These are phyloP conservation scores for Cancer borealis DNA, from an alignment of 2,888 invertebrate species.

Conservation along the genomic window DNA sequence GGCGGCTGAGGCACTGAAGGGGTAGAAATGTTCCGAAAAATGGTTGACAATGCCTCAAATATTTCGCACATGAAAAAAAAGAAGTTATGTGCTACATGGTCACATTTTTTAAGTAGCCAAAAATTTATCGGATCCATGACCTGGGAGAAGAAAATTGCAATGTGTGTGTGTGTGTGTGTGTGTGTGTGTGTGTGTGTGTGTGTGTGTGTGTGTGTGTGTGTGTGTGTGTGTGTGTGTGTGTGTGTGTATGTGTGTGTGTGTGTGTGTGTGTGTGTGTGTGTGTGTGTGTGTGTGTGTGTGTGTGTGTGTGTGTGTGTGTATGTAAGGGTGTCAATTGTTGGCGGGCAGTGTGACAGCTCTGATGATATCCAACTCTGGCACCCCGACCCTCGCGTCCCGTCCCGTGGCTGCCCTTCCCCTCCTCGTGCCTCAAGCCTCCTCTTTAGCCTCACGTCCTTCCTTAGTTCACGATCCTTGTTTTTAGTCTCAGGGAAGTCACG, in stretches of 20 bases:
- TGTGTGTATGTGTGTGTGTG: conserved; percentile 2
- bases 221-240: conserved; percentile 57
- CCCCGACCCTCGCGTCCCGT: neutral
- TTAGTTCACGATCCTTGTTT: neutral
- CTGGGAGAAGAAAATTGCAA: neutral
- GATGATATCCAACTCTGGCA: conserved; percentile 49
- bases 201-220: conserved; percentile 50
- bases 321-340: conserved; percentile 50
- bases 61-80: neutral
- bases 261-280: conserved; percentile 38
- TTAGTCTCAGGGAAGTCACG: neutral
- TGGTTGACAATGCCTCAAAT: neutral
- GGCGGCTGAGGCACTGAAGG: neutral
- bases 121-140: neutral
- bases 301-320: conserved; percentile 57
- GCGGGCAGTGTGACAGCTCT: conserved; percentile 44
- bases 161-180: conserved; percentile 21
- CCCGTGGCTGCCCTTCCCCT: neutral
- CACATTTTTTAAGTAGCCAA: neutral
- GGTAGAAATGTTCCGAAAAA: neutral
- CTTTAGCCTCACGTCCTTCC: neutral
- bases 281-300: conserved; percentile 50
- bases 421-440: neutral
- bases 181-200: conserved; percentile 38
- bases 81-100: neutral